Base-by-base conservation (phyloP, 1,140 invertebrate species). In the Oreohelix idahoensis region DNA sequence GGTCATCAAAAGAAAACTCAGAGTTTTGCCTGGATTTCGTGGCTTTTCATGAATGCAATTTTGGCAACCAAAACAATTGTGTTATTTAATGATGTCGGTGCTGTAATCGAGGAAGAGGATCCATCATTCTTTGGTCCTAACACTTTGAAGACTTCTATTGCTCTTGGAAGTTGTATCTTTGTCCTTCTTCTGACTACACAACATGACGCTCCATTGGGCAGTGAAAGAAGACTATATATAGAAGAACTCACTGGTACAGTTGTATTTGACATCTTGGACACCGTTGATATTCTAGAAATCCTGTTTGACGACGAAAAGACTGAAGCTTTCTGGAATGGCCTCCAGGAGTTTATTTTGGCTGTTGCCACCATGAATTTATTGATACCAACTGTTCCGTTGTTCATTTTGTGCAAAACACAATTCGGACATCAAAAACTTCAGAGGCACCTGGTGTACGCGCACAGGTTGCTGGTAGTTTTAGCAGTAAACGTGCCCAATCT, bases 401-500 rank as follows among this genome's bases (percentile, higher is more conserved):
- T 94, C 84, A 93, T 93, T 82, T 88, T 95, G 29, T 94, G 93
- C 84, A 88, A 92, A 8, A 92, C 91, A 5, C 88, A 89, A 69
- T 91, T 88, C 76, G 90, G 90, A 32, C 81, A 87, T 63, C 85
- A 84, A 42, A 69, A 82, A 35, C 51, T 84, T 23, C 81, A 88
- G 15, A 83, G 87, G 36, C 75, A 81, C 4, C 66, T 94, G 0
- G 82, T 90, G 29, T 87, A 93, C 45, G n/a, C 93, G 5, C 92
- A 94, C 83, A 93, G 93, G 81, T 51, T 94, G 0, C 78, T 93
- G 1, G 91, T 94, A 70, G 87, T 94, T 17, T 82, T 93, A 29
- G 82, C 94, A 0, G 91, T 95, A 8, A 94, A 95, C 88, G 83
- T 94, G 29, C 94, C 94, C n/a, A 94, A 94, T 84, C 91, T 95